Base-by-base conservation (phyloP, 2,888 invertebrate genomes). In the Nomada ferruginata region DNA sequence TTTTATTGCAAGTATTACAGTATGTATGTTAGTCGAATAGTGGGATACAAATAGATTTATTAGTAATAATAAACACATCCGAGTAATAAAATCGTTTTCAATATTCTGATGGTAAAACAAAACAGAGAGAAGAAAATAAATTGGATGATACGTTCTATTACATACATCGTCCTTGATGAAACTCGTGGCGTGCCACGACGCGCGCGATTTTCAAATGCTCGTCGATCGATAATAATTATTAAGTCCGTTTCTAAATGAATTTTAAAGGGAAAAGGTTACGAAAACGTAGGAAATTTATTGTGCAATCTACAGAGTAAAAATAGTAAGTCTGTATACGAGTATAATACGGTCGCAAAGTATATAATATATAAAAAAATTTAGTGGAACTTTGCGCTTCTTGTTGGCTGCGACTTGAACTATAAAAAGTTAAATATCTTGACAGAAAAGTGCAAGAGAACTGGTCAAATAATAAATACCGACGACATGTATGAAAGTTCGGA, bases 161-260 rank as follows among this genome's bases (percentile, higher is more conserved):
- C 7, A 29, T 29, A 29, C 5, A 5, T 29, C 5, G 7, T 29
- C 29, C 29, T 29, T 29, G 5, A 4, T 0, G 18, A 10, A 47
- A 9, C 13, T 5, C 44, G 36, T 18, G 10, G 20, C 59, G 64
- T 78, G 78, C 47, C 47, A 76, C 18, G 0, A 20, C 20, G 13
- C 26, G 11, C 42, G 47, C 11, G 9, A 13, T 23, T 78, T 76
- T 5, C 44, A 79, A 79, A 53, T 53, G 64, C 3, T 36, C 23
- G 20, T 15, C 23, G 52, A 36, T 44, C 11, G 10, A 1, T 0
- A 2, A 36, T 0, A 11, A 20, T 55, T 18, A 69, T 76, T 11
- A 0, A 1, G 4, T 5, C 20, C 26, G 13, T 4, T 0, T 59
- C 36, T 47, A 9, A 64, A 47, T n/a, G 15, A 47, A 7, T 10